Base-by-base conservation (phyloP, 2,113 vertebrate genomes). In the Rafetus swinhoei region DNA sequence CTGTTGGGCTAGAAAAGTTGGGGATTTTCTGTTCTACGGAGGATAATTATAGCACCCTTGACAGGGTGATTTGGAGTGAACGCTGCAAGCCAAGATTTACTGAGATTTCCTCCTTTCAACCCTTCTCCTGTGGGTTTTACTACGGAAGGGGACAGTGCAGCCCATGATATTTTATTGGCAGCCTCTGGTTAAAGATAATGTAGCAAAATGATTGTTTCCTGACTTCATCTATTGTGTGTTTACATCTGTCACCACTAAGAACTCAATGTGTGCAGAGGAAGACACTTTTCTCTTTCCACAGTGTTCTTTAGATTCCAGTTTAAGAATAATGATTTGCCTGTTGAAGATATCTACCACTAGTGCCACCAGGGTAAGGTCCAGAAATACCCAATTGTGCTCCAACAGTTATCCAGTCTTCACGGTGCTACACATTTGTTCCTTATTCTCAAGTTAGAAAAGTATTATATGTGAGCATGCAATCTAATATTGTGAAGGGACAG, bases 321-420 rank as follows among this genome's bases (percentile, higher is more conserved):
- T 99, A 96, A 99, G 99, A 97, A 99, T 99, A 95, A 99, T 99
- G 98, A 99, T 99, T 97, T 99, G 99, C 96, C 98, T 99, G 92
- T 97, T 99, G 97, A 99, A 99, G 98, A 99, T 99, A 94, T 99
- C 99, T 24, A 98, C 99, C 50, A 98, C 98, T 69, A 99, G 99
- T 97, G 99, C 99, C 93, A 99, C 99, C 83, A 98, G 99, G 98
- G 99, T 99, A 98, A 98, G 98, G 97, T 90, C 59, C 18, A 79
- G 85, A 72, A 88, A 84, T 65, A 83, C 18, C n/a, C 29, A 90
- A 60, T 45, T 90, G 22, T 88, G 3, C 84, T 90, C 27, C 60
- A n/a, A 89, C 56, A 39, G 89, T 81, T 84, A 92, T n/a, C 65
- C 74, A 95, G 69, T 32, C 52, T 82, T 79, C 2, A 3, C 55